These are phyloP conservation scores for Orientallactaga sibirica DNA, from an alignment of 2,797 vertebrate genomes.

Conservation along the genomic window DNA sequence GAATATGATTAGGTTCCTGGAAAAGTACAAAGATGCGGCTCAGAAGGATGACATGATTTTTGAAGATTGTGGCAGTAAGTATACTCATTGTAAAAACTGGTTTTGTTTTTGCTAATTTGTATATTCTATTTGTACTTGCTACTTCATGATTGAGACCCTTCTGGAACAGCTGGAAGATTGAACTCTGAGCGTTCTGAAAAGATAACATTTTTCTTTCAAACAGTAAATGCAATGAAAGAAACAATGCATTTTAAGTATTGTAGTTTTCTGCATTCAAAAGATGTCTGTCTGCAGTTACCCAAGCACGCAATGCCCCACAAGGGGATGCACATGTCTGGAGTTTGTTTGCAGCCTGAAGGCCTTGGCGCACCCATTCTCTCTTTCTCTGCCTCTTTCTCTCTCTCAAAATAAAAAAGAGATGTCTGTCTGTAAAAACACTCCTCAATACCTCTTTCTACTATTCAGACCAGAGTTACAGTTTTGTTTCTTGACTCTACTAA, in stretches of 20 bases:
- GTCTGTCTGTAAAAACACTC: neutral
- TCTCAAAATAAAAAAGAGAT: neutral
- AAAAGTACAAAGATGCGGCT: slow-evolving; percentile 54
- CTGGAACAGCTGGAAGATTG: neutral
- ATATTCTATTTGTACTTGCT: neutral
- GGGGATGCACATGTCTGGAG: too few species aligned
- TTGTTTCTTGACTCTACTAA: neutral
- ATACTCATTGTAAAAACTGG: neutral
- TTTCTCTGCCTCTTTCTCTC: too few species aligned
- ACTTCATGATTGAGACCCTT: neutral
- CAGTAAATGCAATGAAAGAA: neutral
- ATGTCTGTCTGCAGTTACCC: too few species aligned
- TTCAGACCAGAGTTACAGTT: neutral
- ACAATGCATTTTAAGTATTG: neutral
- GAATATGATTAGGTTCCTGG: slow-evolving; percentile 87
- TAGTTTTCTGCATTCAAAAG: neutral
- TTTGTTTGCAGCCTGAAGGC: too few species aligned
- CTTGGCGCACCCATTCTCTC: too few species aligned
- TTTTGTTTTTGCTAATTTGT: neutral
- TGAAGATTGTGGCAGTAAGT: slow-evolving; percentile 93
- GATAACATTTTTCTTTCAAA: neutral
- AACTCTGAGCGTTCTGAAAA: neutral
- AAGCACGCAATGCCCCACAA: too few species aligned
- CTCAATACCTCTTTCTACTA: neutral
- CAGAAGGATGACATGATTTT: slow-evolving; percentile 86